Evolutionary conservation across 2,113 vertebrate species (phyloP), one percentile per base, ranked within the genome.

Genomic region (Sylvietta virens): DNA sequence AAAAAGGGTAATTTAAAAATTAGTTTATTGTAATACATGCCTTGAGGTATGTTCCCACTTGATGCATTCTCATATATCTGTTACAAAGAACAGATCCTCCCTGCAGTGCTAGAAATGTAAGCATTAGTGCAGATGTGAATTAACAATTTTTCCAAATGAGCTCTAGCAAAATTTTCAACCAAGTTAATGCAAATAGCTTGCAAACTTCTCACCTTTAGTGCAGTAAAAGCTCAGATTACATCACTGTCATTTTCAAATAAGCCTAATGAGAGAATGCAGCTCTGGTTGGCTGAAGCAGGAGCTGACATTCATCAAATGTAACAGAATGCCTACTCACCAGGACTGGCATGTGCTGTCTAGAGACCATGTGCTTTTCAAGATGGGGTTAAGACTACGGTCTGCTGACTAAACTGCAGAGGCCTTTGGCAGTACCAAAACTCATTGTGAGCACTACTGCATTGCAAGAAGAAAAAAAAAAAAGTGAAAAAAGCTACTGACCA

Each of bases 1-100:
- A 99, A 99, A 99, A 98, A 99, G 99, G 99, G 99, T 99, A 99
- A 99, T 99, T 99, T 98, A 98, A 98, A 98, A 98, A 98, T 98
- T 98, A 98, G 98, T 98, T 98, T 98, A 98, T 97, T 98, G 95
- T 98, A 98, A 98, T 98, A 98, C 98, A 98, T 98, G 98, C 98
- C 98, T 98, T 98, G 98, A 98, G 98, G 98, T 98, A 98, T 98
- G 98, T 98, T 98, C 98, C 98, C 98, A 97, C 98, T 98, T 98
- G 98, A 98, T 98, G 98, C 98, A 98, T 98, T 98, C 98, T 98
- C 98, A 98, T 97, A 98, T 95, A 98, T 97, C 98, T 98, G 98
- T 98, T 97, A 98, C 98, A 98, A 98, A 98, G 97, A 98, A 98
- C 77, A 98, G 98, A 98, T 98, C 96, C 95, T 98, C 98, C 97